Percentiles rank a stretch among this genome's conserved stretches.
These are phyloP conservation scores for Globia sparganii DNA, from an alignment of 2,888 invertebrate species.

Conservation along the genomic window DNA sequence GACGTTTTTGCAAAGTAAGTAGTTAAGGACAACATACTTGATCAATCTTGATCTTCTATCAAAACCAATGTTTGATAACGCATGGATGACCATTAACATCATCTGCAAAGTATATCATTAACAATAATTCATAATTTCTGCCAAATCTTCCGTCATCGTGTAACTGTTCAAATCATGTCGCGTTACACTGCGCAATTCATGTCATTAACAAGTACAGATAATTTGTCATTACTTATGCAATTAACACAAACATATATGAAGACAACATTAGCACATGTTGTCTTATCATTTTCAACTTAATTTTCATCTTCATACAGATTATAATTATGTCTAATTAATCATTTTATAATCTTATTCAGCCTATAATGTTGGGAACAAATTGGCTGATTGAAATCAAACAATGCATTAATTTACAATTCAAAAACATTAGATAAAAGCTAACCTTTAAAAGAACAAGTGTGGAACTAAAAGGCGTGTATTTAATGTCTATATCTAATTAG, in stretches of 20 bases:
- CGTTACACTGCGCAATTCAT: neutral
- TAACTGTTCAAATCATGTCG: neutral
- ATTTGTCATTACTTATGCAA: constrained; percentile 11
- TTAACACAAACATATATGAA: neutral
- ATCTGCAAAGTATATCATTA: no score
- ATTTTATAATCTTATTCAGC: no score
- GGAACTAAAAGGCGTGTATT: no score
- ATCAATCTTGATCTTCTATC: neutral
- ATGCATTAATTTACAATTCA: no score
- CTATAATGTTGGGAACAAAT: no score
- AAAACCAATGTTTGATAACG: neutral
- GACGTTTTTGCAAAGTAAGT: neutral
- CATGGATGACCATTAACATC: neutral
- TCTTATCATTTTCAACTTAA: neutral
- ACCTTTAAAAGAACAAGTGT: no score
- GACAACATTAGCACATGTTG: neutral
- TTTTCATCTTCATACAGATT: neutral
- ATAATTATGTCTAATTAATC: no score
- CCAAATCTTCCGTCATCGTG: neutral
- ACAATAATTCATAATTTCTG: neutral
- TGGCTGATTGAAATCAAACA: neutral
- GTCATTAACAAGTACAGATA: neutral
- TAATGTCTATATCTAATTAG: neutral
- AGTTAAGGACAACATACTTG: neutral
- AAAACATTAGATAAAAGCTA: no score